A percentile compares a stretch with the other conserved stretches of the same genome.
Evolutionary conservation across 2,888 invertebrate genomes (phyloP).

Genomic region (Flabesymbios commensalis): DNA sequence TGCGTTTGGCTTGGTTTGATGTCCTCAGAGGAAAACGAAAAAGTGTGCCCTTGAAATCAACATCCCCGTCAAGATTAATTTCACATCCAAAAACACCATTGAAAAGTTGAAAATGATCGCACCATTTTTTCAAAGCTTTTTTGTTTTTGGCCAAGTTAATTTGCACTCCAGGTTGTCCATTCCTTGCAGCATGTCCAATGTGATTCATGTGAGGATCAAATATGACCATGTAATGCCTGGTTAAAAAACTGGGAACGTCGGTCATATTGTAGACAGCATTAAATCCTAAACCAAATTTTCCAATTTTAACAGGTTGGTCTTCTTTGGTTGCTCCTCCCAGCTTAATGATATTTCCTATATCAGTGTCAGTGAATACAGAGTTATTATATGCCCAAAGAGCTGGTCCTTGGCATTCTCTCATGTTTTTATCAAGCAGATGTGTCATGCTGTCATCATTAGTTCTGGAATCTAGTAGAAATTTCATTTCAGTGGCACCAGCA

Average conservation of each 20-base stretch:
- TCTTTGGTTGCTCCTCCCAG: slow-evolving; percentile 48
- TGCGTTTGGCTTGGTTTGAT: slow-evolving; percentile 26
- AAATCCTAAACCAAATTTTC: slow-evolving; percentile 53
- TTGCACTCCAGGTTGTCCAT: slow-evolving; percentile 40
- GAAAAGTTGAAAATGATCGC: slow-evolving; percentile 46
- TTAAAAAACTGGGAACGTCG: slow-evolving; percentile 53
- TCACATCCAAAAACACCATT: slow-evolving; percentile 41
- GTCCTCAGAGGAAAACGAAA: slow-evolving; percentile 40
- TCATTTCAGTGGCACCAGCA: slow-evolving; percentile 47
- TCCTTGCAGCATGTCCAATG: slow-evolving; percentile 35
- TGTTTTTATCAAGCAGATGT: slow-evolving; percentile 39
- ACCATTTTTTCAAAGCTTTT: slow-evolving; percentile 32
- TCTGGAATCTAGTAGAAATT: slow-evolving; percentile 43
- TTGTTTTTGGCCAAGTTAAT: slow-evolving; percentile 33
- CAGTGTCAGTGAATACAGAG: slow-evolving; percentile 42
- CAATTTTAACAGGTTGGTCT: slow-evolving; percentile 41
- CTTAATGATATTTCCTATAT: slow-evolving; percentile 44
- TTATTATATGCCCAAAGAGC: slow-evolving; percentile 50
- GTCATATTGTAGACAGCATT: slow-evolving; percentile 57
- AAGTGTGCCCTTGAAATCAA: slow-evolving; percentile 34
- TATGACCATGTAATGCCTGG: slow-evolving; percentile 43
- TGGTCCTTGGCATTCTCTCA: slow-evolving; percentile 46
- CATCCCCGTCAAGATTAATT: slow-evolving; percentile 10
- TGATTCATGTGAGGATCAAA: slow-evolving; percentile 51
- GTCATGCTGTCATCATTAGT: slow-evolving; percentile 33